A percentile compares a stretch with the other conserved stretches of the same genome.
Conservation (phyloP, 2,113 vertebrate genomes). For the Panthera leo region DNA sequence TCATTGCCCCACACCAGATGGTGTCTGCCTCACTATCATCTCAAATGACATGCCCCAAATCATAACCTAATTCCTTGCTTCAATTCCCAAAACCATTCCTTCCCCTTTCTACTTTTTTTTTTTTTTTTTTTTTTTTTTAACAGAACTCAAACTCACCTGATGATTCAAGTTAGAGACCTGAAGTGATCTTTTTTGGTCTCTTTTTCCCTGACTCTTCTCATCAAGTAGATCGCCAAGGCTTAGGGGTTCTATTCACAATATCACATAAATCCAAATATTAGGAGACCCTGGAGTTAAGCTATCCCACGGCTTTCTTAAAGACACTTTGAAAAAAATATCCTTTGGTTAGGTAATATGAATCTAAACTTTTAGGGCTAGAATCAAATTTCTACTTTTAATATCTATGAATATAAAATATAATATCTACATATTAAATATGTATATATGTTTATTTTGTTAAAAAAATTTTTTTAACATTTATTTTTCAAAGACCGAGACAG, state of each 20-base stretch:
- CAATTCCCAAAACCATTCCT: neutral
- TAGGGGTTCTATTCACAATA: neutral
- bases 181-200: neutral
- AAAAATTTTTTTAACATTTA: too few species aligned
- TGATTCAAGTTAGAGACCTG: neutral
- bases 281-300: neutral
- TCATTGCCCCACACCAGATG: neutral
- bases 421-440: too few species aligned
- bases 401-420: neutral
- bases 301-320: slow-evolving; percentile 5
- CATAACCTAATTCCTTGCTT: neutral
- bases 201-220: neutral
- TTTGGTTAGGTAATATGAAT: neutral
- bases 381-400: slow-evolving; percentile 5
- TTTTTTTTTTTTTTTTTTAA: slow-evolving; percentile 1
- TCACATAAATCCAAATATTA: neutral
- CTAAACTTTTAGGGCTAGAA: neutral
- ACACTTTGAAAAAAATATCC: neutral
- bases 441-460: too few species aligned
- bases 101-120: neutral
- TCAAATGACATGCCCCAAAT: neutral
- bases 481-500: too few species aligned
- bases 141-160: neutral
- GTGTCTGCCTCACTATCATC: neutral
- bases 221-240: neutral